Evolutionary conservation across 2,888 invertebrate species (phyloP).

Genomic region (Axea sp.): DNA sequence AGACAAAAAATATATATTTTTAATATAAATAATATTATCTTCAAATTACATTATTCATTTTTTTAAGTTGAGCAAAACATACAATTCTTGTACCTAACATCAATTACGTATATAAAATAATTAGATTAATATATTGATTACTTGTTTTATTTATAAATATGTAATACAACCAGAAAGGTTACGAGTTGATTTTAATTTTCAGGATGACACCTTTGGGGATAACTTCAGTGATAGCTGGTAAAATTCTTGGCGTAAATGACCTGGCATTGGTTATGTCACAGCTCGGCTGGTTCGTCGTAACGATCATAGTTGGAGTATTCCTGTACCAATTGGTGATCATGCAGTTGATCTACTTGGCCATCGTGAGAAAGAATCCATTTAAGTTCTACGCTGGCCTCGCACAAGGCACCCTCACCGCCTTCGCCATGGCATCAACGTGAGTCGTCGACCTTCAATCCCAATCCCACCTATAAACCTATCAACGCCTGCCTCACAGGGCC

Average conservation of each 20-base stretch:
- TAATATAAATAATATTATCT: too few relatives aligned
- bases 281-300: constrained; percentile 85
- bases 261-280: constrained; percentile 82
- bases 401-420: constrained; percentile 91
- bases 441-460: constrained; percentile 79
- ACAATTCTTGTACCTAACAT: too few relatives aligned
- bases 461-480: constrained; percentile 72
- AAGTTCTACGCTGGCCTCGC: constrained; percentile 91
- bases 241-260: constrained; percentile 86
- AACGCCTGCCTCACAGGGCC: constrained; percentile 76
- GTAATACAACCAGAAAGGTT: too few relatives aligned
- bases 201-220: constrained; percentile 91
- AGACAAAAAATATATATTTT: too few relatives aligned
- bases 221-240: constrained; percentile 91
- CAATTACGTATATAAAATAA: too few relatives aligned
- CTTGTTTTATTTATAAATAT: too few relatives aligned
- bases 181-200: too few relatives aligned
- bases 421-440: constrained; percentile 95
- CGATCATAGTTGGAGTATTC: constrained; percentile 89
- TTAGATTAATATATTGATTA: too few relatives aligned
- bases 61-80: too few relatives aligned
- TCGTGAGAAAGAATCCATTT: constrained; percentile 91
- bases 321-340: constrained; percentile 91
- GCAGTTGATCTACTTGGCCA: constrained; percentile 90
- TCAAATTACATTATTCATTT: too few relatives aligned